Conservation (phyloP, 2,888 invertebrate species). For the Hololepta plana region DNA sequence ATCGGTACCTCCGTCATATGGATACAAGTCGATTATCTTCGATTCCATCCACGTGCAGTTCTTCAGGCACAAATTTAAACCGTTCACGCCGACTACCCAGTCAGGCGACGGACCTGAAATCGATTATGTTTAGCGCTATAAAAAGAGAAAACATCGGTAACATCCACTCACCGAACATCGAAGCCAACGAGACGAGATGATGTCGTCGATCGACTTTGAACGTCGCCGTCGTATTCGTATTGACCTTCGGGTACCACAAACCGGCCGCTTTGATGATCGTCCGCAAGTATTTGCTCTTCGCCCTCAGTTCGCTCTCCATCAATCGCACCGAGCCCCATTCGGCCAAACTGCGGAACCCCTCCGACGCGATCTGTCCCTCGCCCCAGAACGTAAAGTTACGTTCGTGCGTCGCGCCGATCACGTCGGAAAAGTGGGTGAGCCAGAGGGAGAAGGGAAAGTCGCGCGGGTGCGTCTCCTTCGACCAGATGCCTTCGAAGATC, state of each 20-base stretch:
- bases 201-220: constrained; percentile 74
- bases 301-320: constrained; percentile 76
- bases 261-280: constrained; percentile 82
- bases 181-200: constrained; percentile 71
- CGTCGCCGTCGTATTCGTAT: constrained; percentile 60
- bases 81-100: constrained; percentile 90
- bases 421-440: constrained; percentile 91
- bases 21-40: constrained; percentile 67
- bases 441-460: constrained; percentile 83
- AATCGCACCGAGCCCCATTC: constrained; percentile 82
- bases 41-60: constrained; percentile 88
- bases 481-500: constrained; percentile 89
- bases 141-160: not conserved
- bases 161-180: constrained; percentile 53
- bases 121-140: not conserved
- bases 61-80: constrained; percentile 67
- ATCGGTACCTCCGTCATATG: constrained; percentile 95
- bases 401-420: constrained; percentile 88
- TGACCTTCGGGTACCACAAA: constrained; percentile 78
- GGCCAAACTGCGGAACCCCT: constrained; percentile 69
- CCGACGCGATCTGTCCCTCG: constrained; percentile 68
- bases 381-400: constrained; percentile 84
- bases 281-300: constrained; percentile 55
- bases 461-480: constrained; percentile 86
- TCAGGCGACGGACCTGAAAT: constrained; percentile 80